Evolutionary conservation across 2,888 invertebrate genomes (phyloP).

Genomic region (Sarcophaga subvicina): DNA sequence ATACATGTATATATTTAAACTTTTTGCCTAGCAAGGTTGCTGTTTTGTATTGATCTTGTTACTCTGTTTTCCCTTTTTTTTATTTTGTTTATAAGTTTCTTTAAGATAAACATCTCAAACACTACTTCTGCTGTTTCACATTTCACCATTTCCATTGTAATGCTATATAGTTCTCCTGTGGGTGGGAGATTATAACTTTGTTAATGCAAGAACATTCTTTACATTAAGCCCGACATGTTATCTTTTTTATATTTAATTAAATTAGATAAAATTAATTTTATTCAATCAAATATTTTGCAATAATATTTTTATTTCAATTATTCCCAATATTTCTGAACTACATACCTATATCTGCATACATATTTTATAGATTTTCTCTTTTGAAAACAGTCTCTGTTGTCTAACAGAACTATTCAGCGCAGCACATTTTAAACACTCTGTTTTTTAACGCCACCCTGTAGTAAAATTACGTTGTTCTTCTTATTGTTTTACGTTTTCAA

Average conservation of each 20-base stretch:
- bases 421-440: constrained; percentile 1
- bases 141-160: not conserved
- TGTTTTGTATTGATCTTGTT: constrained; percentile 15
- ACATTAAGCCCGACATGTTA: no score
- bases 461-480: constrained; percentile 26
- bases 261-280: no score
- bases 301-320: no score
- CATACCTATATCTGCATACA: no score
- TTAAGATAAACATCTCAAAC: constrained; percentile 37
- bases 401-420: not conserved
- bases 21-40: constrained; percentile 46
- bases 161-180: not conserved
- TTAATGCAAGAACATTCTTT: no score
- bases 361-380: no score
- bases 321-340: no score
- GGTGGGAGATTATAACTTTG: not conserved
- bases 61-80: constrained; percentile 30
- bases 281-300: no score
- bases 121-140: constrained; percentile 11
- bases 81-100: constrained; percentile 35
- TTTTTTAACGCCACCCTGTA: constrained; percentile 46
- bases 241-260: no score
- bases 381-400: no score
- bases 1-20: not conserved
- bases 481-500: constrained; percentile 1